Percentiles rank a stretch among this genome's conserved stretches.
phyloP scores from a whole-genome alignment of 2,888 invertebrate species.

The Dolichopus griseipennis region DNA sequence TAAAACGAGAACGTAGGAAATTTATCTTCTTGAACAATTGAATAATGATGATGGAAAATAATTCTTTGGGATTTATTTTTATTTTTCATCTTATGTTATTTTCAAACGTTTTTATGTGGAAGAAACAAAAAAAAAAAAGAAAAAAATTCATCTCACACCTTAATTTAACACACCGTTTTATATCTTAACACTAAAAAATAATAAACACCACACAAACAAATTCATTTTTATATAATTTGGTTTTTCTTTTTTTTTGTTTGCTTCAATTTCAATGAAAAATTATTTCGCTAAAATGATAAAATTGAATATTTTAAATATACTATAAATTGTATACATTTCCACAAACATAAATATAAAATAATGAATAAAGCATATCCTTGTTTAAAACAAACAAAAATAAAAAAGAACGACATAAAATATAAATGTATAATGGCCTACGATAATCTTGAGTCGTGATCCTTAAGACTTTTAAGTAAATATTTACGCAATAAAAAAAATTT shows the following conservation, averaged over 20 bases:
- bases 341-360: too few relatives aligned
- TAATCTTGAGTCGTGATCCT: conserved; percentile 6
- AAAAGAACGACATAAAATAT: too few relatives aligned
- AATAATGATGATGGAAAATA: conserved; percentile 1
- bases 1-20: neutral
- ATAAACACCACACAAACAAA: too few relatives aligned
- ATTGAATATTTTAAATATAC: neutral
- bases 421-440: neutral
- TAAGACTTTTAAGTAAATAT: conserved; percentile 3
- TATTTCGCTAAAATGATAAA: neutral
- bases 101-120: neutral
- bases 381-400: too few relatives aligned
- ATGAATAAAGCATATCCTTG: too few relatives aligned
- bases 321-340: too few relatives aligned
- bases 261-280: conserved; percentile 1
- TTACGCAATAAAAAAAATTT: neutral
- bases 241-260: neutral
- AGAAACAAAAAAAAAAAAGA: too few relatives aligned
- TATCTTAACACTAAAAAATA: too few relatives aligned
- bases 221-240: too few relatives aligned
- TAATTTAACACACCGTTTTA: too few relatives aligned
- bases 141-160: too few relatives aligned
- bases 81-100: neutral
- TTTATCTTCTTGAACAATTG: neutral
- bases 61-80: neutral